Conservation (phyloP, 2,888 invertebrate genomes). For the Furcula furcula region DNA sequence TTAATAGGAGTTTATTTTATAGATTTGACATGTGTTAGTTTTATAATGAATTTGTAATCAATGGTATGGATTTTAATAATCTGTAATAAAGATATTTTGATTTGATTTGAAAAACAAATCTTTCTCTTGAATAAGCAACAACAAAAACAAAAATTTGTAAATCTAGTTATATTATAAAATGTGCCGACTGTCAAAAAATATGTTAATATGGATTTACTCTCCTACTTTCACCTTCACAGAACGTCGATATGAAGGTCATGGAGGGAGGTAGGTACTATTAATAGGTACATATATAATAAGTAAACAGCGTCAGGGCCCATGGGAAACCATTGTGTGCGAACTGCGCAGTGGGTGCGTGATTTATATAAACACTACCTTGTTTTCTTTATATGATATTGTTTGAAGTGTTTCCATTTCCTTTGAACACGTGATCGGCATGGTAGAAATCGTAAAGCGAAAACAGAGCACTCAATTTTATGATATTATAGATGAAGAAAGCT, state of each 20-base stretch:
- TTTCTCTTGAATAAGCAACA: too few species aligned
- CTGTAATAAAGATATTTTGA: slow-evolving; percentile 37
- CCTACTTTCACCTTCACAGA: slow-evolving; percentile 41
- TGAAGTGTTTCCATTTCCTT: slow-evolving; percentile 30
- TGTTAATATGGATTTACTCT: too few species aligned
- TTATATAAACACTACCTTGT: slow-evolving; percentile 49
- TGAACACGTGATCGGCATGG: slow-evolving; percentile 18
- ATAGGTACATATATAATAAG: slow-evolving; percentile 25
- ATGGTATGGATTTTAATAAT: neutral
- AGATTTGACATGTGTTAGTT: too few species aligned
- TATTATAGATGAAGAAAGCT: too few species aligned
- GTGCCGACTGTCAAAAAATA: too few species aligned
- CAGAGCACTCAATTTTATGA: too few species aligned
- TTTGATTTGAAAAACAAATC: too few species aligned
- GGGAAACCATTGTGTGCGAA: slow-evolving; percentile 50
- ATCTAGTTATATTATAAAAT: too few species aligned
- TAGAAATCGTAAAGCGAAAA: neutral
- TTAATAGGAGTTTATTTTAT: too few species aligned
- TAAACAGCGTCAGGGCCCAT: slow-evolving; percentile 37
- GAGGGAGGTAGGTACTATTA: slow-evolving; percentile 16
- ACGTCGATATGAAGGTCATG: slow-evolving; percentile 35
- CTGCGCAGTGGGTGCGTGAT: slow-evolving; percentile 44
- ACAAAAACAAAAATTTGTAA: too few species aligned
- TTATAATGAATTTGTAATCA: too few species aligned
- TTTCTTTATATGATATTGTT: slow-evolving; percentile 39